Base-by-base conservation (phyloP, 2,888 invertebrate species). In the Dasysyrphus albostriatus region DNA sequence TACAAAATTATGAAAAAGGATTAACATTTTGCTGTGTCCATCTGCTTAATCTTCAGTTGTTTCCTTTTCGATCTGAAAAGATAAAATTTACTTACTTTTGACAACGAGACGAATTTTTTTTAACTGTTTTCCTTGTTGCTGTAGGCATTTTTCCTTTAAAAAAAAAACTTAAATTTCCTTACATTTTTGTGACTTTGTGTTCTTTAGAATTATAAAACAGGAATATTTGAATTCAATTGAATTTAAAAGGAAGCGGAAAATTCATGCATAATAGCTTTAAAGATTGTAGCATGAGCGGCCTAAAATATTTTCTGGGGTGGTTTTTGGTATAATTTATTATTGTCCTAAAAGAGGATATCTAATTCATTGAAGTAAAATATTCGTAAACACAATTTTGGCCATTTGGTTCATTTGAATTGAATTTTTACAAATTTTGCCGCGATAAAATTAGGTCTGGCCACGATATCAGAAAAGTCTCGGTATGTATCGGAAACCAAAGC, bases 21-120 rank as follows among this genome's bases (percentile, higher is more conserved):
- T 83, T 87, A 83, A 87, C 70, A 83, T 78, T 75, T 37, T 73
- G 67, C 83, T 83, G 83, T 54, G 69, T 83, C 87, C 87, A 87
- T 87, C 87, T 87, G 74, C 61, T 72, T 8, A 39, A 75, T 82
- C 74, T 73, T 63, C 37, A 74, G 54, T 63, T 47, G 65, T 72
- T 63, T 87, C 69, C 63, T 75, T 74, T 49, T 54, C 16, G 65
- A 69, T 72, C 49, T 16, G n/a, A 58, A 72, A 44, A 47, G 51
- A 49, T 12, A 65, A 72, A 83, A 7, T 19, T 19, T 16, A 34
- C 16, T 4, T 82, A 79, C 14, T 65, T 83, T 77, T 77, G 73
- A 74, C 85, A 77, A 70, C 14, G 49, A 39, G 51, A 81, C 76
- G 72, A 42, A 39, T 73, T 73, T 72, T 65, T 37, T 32, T 32